These are phyloP conservation scores for Drosophila nigricruria DNA, from an alignment of 2,888 invertebrate genomes.

Conservation along the genomic window DNA sequence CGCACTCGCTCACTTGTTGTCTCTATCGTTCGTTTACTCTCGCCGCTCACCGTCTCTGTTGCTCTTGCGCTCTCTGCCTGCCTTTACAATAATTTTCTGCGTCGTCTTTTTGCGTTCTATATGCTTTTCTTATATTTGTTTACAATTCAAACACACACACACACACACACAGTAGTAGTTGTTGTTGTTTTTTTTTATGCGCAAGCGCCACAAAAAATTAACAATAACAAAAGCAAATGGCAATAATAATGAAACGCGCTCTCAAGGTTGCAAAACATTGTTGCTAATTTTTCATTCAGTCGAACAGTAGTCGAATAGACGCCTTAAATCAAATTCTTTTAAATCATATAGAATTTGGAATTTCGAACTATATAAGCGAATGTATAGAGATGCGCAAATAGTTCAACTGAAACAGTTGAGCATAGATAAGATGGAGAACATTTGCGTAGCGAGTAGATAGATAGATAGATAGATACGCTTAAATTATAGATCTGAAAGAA, in stretches of 20 bases:
- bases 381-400: background rate
- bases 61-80: background rate
- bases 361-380: background rate
- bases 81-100: slow-evolving; percentile 28
- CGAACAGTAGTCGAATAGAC: slow-evolving; percentile 12
- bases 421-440: background rate
- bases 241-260: slow-evolving; percentile 45
- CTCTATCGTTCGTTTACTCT: background rate
- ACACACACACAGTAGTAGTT: background rate
- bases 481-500: background rate
- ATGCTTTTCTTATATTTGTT: slow-evolving; percentile 43
- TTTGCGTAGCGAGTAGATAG: background rate
- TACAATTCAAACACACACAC: slow-evolving; percentile 28
- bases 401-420: background rate
- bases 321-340: slow-evolving; percentile 8
- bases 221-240: slow-evolving; percentile 49
- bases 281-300: slow-evolving; percentile 45
- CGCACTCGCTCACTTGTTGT: background rate
- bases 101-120: slow-evolving; percentile 36
- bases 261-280: slow-evolving; percentile 49
- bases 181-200: slow-evolving; percentile 33
- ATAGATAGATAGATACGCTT: background rate
- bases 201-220: slow-evolving; percentile 52
- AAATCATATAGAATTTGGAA: background rate
- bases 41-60: background rate